These are phyloP conservation scores for Hyles euphorbiae DNA, from an alignment of 1,140 invertebrate genomes.

Conservation along the genomic window DNA sequence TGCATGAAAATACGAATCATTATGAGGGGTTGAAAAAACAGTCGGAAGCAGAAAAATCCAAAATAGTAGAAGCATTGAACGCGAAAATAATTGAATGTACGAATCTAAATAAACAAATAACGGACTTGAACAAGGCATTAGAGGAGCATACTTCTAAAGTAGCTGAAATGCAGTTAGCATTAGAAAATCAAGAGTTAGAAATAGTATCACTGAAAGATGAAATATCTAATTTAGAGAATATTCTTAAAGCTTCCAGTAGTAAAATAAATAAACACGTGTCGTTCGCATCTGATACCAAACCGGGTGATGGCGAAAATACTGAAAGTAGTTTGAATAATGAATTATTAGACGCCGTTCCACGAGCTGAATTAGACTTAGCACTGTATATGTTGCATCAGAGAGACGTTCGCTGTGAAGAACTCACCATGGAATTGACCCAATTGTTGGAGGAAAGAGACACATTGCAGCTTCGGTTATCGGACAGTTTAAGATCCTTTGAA, in stretches of 20 bases:
- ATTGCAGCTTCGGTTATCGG: conserved; percentile 86
- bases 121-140: conserved; percentile 72
- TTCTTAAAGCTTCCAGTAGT: conserved; percentile 75
- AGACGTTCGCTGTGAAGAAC: conserved; percentile 91
- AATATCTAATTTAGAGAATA: conserved; percentile 44
- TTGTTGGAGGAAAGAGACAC: conserved; percentile 90
- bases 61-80: conserved; percentile 54
- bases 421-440: conserved; percentile 89
- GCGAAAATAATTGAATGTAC: conserved; percentile 71
- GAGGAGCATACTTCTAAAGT: conserved; percentile 74
- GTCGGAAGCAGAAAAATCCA: conserved; percentile 46
- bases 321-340: conserved; percentile 39
- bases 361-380: conserved; percentile 87
- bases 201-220: conserved; percentile 81
- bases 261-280: conserved; percentile 76
- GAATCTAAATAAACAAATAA: conserved; percentile 67
- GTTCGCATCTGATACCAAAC: conserved; percentile 57
- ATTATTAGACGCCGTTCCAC: conserved; percentile 61
- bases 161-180: conserved; percentile 73
- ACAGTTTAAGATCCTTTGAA: conserved; percentile 84
- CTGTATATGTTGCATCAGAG: conserved; percentile 91
- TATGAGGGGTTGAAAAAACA: conserved; percentile 47
- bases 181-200: conserved; percentile 81
- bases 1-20: conserved; percentile 54
- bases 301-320: conserved; percentile 23